These are phyloP conservation scores for Brienomyrus brachyistius DNA, from an alignment of 2,113 vertebrate genomes.

Conservation along the genomic window DNA sequence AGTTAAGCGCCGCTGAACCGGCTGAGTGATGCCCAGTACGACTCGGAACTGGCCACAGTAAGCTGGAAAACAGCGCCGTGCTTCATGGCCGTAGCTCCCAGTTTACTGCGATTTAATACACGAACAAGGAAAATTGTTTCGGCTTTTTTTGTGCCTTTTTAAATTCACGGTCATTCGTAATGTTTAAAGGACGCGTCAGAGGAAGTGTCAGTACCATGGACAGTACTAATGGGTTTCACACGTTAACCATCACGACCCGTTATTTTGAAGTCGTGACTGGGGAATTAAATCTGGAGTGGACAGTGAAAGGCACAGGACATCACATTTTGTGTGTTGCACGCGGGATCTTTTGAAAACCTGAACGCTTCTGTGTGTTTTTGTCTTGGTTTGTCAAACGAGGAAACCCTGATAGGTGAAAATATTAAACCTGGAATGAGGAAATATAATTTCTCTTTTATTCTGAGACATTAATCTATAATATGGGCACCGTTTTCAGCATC, in stretches of 20 bases:
- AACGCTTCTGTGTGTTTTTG: background rate
- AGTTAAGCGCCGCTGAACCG: background rate
- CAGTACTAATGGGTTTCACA: background rate
- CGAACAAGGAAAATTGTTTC: background rate
- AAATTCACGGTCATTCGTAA: background rate
- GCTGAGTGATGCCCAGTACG: background rate
- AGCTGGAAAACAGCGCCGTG: background rate
- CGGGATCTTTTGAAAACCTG: background rate
- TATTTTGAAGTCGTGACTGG: background rate
- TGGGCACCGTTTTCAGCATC: background rate
- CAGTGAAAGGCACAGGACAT: background rate
- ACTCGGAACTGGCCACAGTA: background rate
- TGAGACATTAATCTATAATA: background rate
- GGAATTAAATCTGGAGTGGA: background rate
- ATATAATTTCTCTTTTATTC: background rate
- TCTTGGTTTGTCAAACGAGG: background rate
- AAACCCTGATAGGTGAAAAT: background rate
- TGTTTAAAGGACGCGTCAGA: background rate
- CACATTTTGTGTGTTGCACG: background rate
- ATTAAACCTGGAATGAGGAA: background rate
- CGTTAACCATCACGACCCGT: background rate
- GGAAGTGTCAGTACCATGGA: conserved; percentile 13
- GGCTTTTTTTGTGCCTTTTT: background rate
- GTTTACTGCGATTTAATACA: background rate
- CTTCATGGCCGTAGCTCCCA: background rate